Conservation (phyloP, 1,140 invertebrate genomes). For the Drosophila persimilis region DNA sequence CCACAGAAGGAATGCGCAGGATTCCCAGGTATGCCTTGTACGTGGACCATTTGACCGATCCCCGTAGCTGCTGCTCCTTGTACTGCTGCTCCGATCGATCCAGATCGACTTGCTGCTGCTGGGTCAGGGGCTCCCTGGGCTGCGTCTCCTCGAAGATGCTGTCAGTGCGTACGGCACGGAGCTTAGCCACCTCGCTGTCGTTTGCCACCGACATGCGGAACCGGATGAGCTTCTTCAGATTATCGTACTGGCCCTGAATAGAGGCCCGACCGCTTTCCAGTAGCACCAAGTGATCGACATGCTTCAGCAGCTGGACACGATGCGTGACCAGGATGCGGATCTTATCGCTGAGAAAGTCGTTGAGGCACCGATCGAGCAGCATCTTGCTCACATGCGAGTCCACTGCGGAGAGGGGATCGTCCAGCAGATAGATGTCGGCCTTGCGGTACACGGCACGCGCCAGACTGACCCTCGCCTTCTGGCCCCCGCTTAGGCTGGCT, state of each 20-base stretch:
- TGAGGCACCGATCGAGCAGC: conserved; percentile 88
- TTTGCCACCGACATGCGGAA: conserved; percentile 73
- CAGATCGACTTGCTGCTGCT: conserved; percentile 47
- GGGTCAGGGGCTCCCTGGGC: conserved; percentile 32
- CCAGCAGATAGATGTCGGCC: conserved; percentile 89
- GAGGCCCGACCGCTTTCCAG: conserved; percentile 84
- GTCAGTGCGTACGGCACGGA: conserved; percentile 47
- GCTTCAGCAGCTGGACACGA: conserved; percentile 92
- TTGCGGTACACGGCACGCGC: conserved; percentile 84
- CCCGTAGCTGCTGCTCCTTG: conserved; percentile 82
- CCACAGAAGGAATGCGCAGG: conserved; percentile 86
- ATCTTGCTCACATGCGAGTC: conserved; percentile 91
- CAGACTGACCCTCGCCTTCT: conserved; percentile 90
- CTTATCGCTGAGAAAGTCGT: conserved; percentile 88
- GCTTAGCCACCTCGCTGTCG: conserved; percentile 57
- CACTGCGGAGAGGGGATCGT: conserved; percentile 92
- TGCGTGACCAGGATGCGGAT: conserved; percentile 93
- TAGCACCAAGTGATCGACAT: conserved; percentile 88
- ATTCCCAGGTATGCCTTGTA: conserved; percentile 89
- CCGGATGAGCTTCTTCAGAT: conserved; percentile 66
- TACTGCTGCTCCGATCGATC: conserved; percentile 64
- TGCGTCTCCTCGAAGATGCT: conserved; percentile 62
- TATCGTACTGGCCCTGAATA: conserved; percentile 79
- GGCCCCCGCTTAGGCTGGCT: conserved; percentile 89
- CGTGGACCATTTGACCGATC: conserved; percentile 84